Evolutionary conservation across 2,797 vertebrate genomes (phyloP).

Genomic region (Sebastes umbrosus): DNA sequence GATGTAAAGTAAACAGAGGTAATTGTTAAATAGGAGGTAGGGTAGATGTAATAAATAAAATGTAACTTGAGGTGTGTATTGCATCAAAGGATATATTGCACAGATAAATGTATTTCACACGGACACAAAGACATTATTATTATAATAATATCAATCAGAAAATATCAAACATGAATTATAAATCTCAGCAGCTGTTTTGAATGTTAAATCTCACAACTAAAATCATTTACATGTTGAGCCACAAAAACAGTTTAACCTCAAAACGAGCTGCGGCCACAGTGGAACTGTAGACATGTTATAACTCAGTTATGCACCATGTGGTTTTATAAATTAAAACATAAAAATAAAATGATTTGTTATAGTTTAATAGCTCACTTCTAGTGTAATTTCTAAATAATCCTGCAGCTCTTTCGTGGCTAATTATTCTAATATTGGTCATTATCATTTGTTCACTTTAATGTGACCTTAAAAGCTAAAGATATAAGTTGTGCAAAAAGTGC

Average conservation of each 20-base stretch:
- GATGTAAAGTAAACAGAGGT: no score
- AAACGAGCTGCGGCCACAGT: neutral
- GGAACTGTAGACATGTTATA: neutral
- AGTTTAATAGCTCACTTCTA: fast-evolving
- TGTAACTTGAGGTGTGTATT: no score
- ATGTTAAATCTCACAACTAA: neutral
- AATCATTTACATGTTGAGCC: conserved; percentile 4
- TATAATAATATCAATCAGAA: fast-evolving
- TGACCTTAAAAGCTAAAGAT: no score
- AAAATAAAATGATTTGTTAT: neutral
- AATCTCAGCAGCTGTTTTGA: neutral
- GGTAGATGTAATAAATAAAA: no score
- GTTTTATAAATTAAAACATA: neutral
- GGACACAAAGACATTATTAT: neutral
- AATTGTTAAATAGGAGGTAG: no score
- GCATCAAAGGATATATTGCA: no score
- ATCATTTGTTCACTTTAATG: neutral
- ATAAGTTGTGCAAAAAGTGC: neutral
- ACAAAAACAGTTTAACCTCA: neutral
- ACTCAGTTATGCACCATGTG: neutral
- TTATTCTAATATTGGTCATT: neutral
- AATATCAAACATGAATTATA: neutral
- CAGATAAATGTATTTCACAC: no score
- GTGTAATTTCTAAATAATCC: neutral
- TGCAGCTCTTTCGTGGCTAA: neutral